phyloP scores from a whole-genome alignment of 2,797 vertebrate species.

The Enteromius thamalakanensis region DNA sequence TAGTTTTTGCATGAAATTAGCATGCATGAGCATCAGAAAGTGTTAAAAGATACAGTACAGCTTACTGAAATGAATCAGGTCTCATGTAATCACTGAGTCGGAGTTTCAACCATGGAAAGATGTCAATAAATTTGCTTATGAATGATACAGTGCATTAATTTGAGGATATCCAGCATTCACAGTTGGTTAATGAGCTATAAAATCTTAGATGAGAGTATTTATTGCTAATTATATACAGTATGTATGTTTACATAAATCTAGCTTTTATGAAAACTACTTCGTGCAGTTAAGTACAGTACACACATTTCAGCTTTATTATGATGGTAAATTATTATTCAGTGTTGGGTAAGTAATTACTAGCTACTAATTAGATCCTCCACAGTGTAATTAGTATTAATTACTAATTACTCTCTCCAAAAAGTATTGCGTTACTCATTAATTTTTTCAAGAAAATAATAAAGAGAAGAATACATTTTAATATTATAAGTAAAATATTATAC shows the following conservation, averaged over 20 bases:
- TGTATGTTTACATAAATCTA: neutral
- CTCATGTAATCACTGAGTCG: neutral
- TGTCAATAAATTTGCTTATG: neutral
- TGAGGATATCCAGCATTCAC: neutral
- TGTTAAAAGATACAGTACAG: neutral
- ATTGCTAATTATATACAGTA: neutral
- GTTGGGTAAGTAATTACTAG: neutral
- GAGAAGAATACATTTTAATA: neutral
- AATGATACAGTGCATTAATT: neutral
- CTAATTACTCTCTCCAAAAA: neutral
- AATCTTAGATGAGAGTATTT: neutral
- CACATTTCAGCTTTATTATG: neutral
- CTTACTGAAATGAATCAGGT: neutral
- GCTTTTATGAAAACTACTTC: neutral
- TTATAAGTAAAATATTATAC: neutral
- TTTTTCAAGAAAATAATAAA: neutral
- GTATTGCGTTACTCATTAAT: neutral
- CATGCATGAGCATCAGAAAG: neutral
- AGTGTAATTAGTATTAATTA: neutral
- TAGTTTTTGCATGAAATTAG: neutral
- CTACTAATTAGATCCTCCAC: neutral
- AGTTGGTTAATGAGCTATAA: neutral
- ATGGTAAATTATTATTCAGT: neutral
- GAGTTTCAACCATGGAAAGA: neutral
- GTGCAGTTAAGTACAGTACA: neutral